Evolutionary conservation across 2,797 vertebrate species (phyloP).

Genomic region (Galago senegalensis): DNA sequence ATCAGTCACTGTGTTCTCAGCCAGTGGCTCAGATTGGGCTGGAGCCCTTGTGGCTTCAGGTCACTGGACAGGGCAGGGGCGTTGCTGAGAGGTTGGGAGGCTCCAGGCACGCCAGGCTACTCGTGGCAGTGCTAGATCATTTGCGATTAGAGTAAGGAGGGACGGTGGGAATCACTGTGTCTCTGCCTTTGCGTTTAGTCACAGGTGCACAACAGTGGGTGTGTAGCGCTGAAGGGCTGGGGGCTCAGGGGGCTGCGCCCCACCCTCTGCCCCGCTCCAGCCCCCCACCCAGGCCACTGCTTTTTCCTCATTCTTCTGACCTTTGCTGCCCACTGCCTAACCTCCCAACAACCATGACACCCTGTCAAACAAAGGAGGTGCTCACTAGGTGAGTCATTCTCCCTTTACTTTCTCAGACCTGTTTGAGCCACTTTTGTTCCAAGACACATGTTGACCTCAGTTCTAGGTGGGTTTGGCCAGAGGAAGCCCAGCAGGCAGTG

Average conservation of each 20-base stretch:
- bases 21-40: not conserved
- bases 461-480: not conserved
- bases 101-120: not conserved
- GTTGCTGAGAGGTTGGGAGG: not conserved
- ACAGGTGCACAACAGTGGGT: fast-evolving
- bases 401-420: fast-evolving
- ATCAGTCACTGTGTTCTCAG: fast-evolving
- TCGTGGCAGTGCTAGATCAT: fast-evolving
- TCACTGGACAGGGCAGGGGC: not conserved
- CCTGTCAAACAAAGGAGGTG: not conserved
- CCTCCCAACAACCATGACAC: not conserved
- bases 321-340: not conserved
- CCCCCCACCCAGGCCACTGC: not conserved
- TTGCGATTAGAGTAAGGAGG: not conserved
- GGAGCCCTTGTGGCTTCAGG: not conserved
- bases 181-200: not conserved
- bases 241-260: fast-evolving
- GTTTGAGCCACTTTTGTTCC: too few relatives aligned
- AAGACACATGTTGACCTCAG: fast-evolving
- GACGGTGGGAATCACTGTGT: fast-evolving
- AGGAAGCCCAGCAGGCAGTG: fast-evolving
- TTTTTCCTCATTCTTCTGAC: not conserved
- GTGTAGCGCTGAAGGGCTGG: fast-evolving
- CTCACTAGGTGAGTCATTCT: fast-evolving
- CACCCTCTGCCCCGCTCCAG: not conserved